phyloP scores from a whole-genome alignment of 2,888 invertebrate genomes.

The Tipula lateralis region DNA sequence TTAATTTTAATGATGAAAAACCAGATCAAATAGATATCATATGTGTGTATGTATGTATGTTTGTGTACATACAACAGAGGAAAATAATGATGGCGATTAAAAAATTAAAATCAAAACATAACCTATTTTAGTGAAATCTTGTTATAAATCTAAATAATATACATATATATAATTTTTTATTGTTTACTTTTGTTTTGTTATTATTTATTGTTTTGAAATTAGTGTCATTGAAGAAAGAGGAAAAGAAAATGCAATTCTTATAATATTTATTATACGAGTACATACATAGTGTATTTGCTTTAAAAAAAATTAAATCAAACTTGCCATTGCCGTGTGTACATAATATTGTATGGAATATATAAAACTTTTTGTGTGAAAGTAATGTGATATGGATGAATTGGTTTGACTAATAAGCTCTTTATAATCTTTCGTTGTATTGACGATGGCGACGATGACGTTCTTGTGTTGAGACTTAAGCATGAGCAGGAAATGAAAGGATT shows the following conservation, averaged over 20 bases:
- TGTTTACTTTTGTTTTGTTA: too few relatives aligned
- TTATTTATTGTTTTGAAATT: constrained; percentile 24
- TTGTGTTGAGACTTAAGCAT: background rate
- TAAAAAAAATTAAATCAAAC: background rate
- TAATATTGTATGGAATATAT: background rate
- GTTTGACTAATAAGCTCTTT: constrained; percentile 15
- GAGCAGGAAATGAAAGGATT: background rate
- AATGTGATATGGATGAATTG: background rate
- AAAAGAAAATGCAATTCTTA: constrained; percentile 19
- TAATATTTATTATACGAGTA: too few relatives aligned
- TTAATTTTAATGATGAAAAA: background rate
- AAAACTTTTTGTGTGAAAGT: background rate
- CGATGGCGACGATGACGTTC: background rate
- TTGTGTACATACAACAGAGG: background rate
- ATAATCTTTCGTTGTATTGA: background rate
- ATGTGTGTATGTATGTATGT: background rate
- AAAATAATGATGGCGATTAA: background rate
- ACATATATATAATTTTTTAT: background rate
- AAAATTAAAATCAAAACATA: constrained; percentile 6
- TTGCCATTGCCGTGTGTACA: background rate
- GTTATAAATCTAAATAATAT: constrained; percentile 5
- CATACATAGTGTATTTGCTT: background rate
- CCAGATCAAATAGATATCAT: background rate
- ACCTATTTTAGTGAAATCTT: constrained; percentile 1
- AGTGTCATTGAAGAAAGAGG: constrained; percentile 19